Percentiles rank a stretch among this genome's conserved stretches.
Evolutionary conservation across 2,888 invertebrate species (phyloP).

Genomic region (Gymnosoma rotundatum): DNA sequence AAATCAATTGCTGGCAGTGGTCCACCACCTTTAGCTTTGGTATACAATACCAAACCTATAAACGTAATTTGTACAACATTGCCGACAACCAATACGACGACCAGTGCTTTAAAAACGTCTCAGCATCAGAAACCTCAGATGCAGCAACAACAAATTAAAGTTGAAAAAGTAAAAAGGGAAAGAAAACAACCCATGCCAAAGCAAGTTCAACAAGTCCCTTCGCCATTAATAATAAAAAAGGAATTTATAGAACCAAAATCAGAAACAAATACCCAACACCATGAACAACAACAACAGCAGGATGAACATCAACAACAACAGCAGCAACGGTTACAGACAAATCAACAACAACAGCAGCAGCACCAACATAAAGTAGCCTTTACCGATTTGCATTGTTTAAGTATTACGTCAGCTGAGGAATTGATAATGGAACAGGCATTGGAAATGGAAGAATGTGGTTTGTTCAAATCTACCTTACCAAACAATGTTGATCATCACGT

Average conservation of each 20-base stretch:
- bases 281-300: conserved; percentile 39
- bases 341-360: conserved; percentile 35
- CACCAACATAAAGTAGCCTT: conserved; percentile 74
- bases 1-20: conserved; percentile 41
- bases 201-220: conserved; percentile 76
- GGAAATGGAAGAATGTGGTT: conserved; percentile 81
- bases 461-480: conserved; percentile 74
- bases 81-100: conserved; percentile 42
- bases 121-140: conserved; percentile 45
- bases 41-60: conserved; percentile 73
- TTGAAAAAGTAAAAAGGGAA: conserved; percentile 77
- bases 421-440: conserved; percentile 82
- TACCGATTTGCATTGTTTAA: conserved; percentile 78
- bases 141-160: conserved; percentile 63
- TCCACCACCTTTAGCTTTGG: conserved; percentile 73
- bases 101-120: conserved; percentile 43
- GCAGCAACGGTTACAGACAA: conserved; percentile 16
- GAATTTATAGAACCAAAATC: conserved; percentile 67
- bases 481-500: conserved; percentile 57
- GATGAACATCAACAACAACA: conserved; percentile 18
- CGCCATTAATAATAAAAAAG: conserved; percentile 66
- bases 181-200: conserved; percentile 78
- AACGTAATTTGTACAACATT: conserved; percentile 71
- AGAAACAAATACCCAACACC: conserved; percentile 38
- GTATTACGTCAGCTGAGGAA: conserved; percentile 81